Base-by-base conservation (phyloP, 2,113 vertebrate genomes). In the Siniperca knerii region DNA sequence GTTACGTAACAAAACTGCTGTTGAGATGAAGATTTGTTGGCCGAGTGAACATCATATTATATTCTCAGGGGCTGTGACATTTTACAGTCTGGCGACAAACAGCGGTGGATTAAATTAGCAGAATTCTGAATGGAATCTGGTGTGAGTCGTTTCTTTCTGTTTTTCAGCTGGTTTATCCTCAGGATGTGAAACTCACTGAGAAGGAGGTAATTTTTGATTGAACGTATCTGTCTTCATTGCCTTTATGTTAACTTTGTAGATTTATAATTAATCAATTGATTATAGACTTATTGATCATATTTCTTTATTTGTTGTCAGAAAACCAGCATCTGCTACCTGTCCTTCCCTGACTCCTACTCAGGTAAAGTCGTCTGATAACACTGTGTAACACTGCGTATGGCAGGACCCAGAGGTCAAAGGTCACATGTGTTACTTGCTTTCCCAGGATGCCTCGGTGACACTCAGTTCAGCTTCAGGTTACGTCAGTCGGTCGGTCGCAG, bases 311-410 rank as follows among this genome's bases (percentile, higher is more conserved):
- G 18, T 71, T 71, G 23, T 11, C 94, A 99, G 98, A 99, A 98
- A 96, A 98, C 96, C 46, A 98, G 96, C 90, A 97, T 99, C 90
- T 99, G 98, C 94, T 99, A 97, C 94, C 90, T 99, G 91, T 96
- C 98, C 66, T 99, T 99, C 85, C 98, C 98, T 0, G 98, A 99
- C 95, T 99, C 98, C 0, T 98, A 99, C 93, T 99, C 98, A 92
- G 97, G 98, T 99, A 91, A 94, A 75, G 29, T 7, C 48, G 1
- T 76, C 7, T 12, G 35, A 10, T 65, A 4, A 61, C 16, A 20
- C 35, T 61, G 37, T 18, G 0, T 12, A 8, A 4, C 12, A 7
- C 35, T 15, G 18, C 23, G 25, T 18, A 1, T 46, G 11, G 9
- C 25, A 15, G 13, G 7, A 16, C 3, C 8, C 33, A 25, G n/a